Evolutionary conservation across 2,888 invertebrate species (phyloP), one percentile per base, ranked within the genome.

Genomic region (Leptopilina myrica): DNA sequence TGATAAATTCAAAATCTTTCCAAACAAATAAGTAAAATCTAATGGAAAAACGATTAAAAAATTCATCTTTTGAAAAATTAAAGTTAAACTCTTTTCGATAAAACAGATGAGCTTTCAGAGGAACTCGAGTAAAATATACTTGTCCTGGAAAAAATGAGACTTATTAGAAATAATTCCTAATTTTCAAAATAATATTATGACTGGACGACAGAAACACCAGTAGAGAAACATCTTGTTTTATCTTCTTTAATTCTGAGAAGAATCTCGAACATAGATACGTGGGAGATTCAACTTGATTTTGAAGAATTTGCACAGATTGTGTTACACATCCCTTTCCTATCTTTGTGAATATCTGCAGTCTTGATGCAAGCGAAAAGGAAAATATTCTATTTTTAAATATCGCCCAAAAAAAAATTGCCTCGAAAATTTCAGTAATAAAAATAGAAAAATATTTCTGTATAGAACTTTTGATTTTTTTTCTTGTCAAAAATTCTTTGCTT

Each of bases 181-280:
- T 59, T 59, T 59, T 59, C n/a, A n/a, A 8, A 59, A 59, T 59
- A 59, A 59, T 59, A 8, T 59, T 15, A 49, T 49, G 49, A 49
- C 49, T 59, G n/a, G 5, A 53, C 14, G 49, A 26, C 69, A 26
- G 53, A 69, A 69, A 53, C 49, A 69, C 49, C 26, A 69, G 69
- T 69, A 69, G 69, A 9, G 9, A 53, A 69, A 53, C 14, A 20
- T 69, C 53, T 49, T 14, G 49, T 49, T 53, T 69, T 69, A 69
- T 69, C 69, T 53, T 69, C 8, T 49, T 69, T 53, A 69, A 26
- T 69, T 69, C 69, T 69, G 15, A 53, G 69, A 69, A 69, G 69
- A 69, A 53, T 53, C 53, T 69, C 69, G 14, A 69, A 69, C 67
- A 67, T 43, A 46, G 43, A 67, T 64, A 64, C 20, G 67, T 67